Percentiles rank a stretch among this genome's conserved stretches.
Conservation (phyloP, 2,888 invertebrate genomes). For the Encarsia formosa region DNA sequence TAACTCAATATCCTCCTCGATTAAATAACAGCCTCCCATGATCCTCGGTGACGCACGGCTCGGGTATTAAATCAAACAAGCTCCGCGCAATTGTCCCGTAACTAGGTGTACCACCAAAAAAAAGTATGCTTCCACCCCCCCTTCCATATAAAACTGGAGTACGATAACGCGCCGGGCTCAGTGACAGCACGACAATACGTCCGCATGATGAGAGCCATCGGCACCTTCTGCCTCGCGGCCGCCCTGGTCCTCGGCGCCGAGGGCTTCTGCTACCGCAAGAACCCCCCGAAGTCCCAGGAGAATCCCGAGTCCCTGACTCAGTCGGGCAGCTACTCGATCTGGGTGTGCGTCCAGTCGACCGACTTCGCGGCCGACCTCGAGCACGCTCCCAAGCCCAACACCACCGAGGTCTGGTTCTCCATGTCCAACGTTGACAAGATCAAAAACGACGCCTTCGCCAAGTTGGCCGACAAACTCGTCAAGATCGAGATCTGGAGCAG, state of each 20-base stretch:
- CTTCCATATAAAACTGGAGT: too few species aligned
- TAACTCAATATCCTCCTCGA: too few species aligned
- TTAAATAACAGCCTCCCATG: too few species aligned
- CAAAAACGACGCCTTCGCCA: slow-evolving; percentile 17
- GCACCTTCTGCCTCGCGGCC: neutral
- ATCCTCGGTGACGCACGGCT: too few species aligned
- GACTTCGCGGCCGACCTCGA: slow-evolving; percentile 14
- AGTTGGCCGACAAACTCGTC: slow-evolving; percentile 17
- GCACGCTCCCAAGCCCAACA: slow-evolving; percentile 17
- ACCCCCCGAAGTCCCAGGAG: slow-evolving; percentile 17
- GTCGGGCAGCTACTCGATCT: slow-evolving; percentile 21
- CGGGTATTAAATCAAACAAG: too few species aligned
- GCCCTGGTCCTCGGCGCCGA: neutral
- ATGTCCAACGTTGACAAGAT: slow-evolving; percentile 21
- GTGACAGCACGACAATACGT: neutral
- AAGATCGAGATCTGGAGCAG: slow-evolving; percentile 23
- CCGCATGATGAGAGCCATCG: neutral
- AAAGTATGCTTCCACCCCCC: too few species aligned
- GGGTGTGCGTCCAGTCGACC: slow-evolving; percentile 18
- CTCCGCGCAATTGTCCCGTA: too few species aligned
- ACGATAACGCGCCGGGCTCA: too few species aligned
- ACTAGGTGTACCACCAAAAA: too few species aligned
- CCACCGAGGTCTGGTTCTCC: slow-evolving; percentile 18
- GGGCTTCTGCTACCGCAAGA: slow-evolving; percentile 25
- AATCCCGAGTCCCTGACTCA: slow-evolving; percentile 8